Conservation (phyloP, 2,113 vertebrate genomes). For the Bettongia penicillata region DNA sequence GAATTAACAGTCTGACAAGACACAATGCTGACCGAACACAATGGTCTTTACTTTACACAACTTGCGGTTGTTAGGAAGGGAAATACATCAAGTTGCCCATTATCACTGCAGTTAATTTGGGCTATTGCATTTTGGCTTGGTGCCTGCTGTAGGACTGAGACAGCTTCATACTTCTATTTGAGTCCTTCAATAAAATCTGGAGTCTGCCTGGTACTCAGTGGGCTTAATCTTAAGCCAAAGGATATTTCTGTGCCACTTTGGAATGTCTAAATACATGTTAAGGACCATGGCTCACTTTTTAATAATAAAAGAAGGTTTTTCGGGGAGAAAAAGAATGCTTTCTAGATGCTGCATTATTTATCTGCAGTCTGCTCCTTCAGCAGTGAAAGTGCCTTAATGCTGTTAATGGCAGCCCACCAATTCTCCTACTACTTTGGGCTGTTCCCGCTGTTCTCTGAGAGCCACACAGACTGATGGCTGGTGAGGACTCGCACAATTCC, state of each 20-base stretch:
- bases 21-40: not conserved
- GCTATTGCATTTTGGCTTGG: accelerated
- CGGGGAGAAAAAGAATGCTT: constrained; percentile 31
- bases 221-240: accelerated
- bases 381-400: constrained; percentile 20
- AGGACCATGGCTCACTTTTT: not conserved
- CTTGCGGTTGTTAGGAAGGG: not conserved
- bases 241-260: too few species aligned
- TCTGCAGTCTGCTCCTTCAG: constrained; percentile 14
- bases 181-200: not conserved
- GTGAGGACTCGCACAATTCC: not conserved
- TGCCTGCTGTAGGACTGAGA: accelerated
- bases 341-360: constrained; percentile 64
- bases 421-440: not conserved
- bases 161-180: accelerated
- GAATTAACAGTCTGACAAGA: accelerated
- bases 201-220: accelerated
- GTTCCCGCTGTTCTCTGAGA: not conserved
- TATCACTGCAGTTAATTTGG: accelerated
- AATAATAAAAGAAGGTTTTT: constrained; percentile 8
- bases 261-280: not conserved
- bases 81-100: accelerated
- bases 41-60: too few species aligned
- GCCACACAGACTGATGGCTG: not conserved
- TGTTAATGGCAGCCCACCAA: constrained; percentile 46